These are phyloP conservation scores for Acleris sparsana DNA, from an alignment of 2,888 invertebrate genomes.

Conservation along the genomic window DNA sequence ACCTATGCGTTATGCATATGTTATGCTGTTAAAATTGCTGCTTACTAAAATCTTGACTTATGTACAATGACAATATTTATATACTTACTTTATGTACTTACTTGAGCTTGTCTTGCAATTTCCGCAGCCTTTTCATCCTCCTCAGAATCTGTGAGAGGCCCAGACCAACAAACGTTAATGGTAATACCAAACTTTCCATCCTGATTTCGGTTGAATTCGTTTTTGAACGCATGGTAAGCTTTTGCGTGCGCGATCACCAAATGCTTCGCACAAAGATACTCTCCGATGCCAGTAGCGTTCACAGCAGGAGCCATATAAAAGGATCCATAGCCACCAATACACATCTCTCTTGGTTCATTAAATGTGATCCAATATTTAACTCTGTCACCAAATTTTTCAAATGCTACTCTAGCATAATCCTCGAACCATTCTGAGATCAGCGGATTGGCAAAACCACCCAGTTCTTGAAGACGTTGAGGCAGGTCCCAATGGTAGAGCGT, in stretches of 20 bases:
- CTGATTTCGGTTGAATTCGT: slow-evolving; percentile 24
- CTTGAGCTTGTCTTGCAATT: slow-evolving; percentile 11
- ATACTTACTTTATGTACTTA: background rate
- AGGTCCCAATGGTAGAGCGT: slow-evolving; percentile 47
- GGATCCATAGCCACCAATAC: slow-evolving; percentile 58
- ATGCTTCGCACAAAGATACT: slow-evolving; percentile 64
- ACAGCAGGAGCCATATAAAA: slow-evolving; percentile 47
- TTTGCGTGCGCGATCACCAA: slow-evolving; percentile 74
- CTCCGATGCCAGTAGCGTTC: slow-evolving; percentile 57
- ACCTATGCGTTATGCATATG: too few species aligned
- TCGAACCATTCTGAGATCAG: slow-evolving; percentile 58
- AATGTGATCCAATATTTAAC: slow-evolving; percentile 75
- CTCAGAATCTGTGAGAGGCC: slow-evolving; percentile 21
- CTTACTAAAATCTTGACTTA: too few species aligned
- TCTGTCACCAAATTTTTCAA: slow-evolving; percentile 59
- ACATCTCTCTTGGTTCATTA: slow-evolving; percentile 68
- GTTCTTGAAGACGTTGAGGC: background rate
- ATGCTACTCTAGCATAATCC: slow-evolving; percentile 62
- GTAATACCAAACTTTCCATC: slow-evolving; percentile 25
- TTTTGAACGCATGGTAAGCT: slow-evolving; percentile 51
- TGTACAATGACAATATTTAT: too few species aligned
- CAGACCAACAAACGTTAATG: slow-evolving; percentile 1
- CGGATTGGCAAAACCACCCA: slow-evolving; percentile 68
- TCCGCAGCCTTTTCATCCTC: slow-evolving; percentile 23
- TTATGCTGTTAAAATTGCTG: too few species aligned